These are phyloP conservation scores for Saguinus imperator DNA, from an alignment of 2,113 vertebrate species.

Conservation along the genomic window DNA sequence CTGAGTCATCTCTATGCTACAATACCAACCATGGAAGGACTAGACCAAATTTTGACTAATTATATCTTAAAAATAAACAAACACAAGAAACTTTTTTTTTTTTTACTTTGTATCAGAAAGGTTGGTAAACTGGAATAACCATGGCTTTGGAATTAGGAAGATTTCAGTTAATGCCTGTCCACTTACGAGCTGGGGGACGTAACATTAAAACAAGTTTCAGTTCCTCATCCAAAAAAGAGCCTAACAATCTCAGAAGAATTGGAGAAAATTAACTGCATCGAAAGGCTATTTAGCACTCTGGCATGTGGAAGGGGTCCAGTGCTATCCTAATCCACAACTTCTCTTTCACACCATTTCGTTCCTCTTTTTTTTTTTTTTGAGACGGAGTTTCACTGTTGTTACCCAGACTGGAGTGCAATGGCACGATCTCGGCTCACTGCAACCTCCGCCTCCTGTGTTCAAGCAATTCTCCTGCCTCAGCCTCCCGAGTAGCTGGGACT, in stretches of 20 bases:
- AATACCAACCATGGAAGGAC: neutral
- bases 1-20: neutral
- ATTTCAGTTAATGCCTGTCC: neutral
- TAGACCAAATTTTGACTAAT: neutral
- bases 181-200: neutral
- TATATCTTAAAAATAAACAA: neutral
- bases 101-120: neutral
- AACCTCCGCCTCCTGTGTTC: no score
- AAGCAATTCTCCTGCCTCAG: no score
- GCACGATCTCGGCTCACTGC: no score
- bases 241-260: neutral
- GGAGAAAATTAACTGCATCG: neutral
- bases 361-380: no score
- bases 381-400: no score
- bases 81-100: neutral
- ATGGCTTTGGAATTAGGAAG: neutral
- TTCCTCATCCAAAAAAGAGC: neutral
- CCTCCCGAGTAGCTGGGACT: no score
- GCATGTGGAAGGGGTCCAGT: neutral
- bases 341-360: neutral
- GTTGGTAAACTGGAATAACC: neutral
- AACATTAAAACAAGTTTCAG: neutral
- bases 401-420: no score
- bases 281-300: neutral
- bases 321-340: neutral